Evolutionary conservation across 2,797 vertebrate species (phyloP).

Genomic region (Intellagama lesueurii): DNA sequence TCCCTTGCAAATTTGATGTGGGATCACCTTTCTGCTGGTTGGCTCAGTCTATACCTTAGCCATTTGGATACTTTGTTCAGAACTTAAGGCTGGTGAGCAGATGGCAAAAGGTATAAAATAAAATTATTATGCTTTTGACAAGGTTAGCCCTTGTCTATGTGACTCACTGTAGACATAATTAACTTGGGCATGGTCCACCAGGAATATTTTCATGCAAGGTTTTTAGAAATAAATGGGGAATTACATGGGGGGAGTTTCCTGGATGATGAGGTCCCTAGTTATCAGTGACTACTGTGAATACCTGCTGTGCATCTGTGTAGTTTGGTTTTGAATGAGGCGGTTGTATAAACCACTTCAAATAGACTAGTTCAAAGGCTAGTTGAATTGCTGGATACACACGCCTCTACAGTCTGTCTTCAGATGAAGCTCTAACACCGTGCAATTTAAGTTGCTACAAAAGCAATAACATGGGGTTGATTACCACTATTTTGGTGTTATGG

Average conservation of each 20-base stretch:
- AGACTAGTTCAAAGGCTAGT: constrained; percentile 19
- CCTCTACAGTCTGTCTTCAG: constrained; percentile 43
- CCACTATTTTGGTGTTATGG: not conserved
- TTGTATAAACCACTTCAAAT: constrained; percentile 47
- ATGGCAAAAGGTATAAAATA: not conserved
- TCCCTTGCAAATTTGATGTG: not conserved
- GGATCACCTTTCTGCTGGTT: not conserved
- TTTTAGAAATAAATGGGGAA: not conserved
- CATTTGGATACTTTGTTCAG: not conserved
- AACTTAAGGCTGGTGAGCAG: not conserved
- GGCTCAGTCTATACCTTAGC: not conserved
- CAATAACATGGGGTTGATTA: not conserved
- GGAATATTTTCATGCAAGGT: not conserved
- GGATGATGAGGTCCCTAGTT: constrained; percentile 30
- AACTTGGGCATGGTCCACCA: not conserved
- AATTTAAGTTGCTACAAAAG: constrained; percentile 15
- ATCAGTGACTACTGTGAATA: constrained; percentile 58
- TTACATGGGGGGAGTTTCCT: not conserved
- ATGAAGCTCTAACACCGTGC: constrained; percentile 28
- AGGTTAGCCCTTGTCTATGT: not conserved
- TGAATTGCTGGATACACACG: constrained; percentile 36
- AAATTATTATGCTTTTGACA: not conserved
- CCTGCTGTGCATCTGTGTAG: constrained; percentile 60
- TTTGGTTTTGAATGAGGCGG: constrained; percentile 12
- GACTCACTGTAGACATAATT: not conserved